phyloP scores from a whole-genome alignment of 2,888 invertebrate species.

The Synergus umbraculus region DNA sequence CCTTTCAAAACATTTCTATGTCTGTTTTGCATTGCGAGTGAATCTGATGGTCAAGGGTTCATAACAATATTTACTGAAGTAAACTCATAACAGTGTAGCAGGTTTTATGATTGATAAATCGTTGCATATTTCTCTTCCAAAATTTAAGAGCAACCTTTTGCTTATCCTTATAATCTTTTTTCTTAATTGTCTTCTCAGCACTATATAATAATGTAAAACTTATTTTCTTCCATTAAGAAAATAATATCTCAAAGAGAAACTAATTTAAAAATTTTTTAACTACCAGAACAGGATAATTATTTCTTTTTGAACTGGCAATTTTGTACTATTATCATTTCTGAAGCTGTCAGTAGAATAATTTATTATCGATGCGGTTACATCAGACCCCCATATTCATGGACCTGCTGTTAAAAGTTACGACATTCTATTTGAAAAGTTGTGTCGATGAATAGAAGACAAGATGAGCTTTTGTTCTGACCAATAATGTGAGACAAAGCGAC shows the following conservation, averaged over 20 bases:
- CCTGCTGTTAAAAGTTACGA: conserved; percentile 37
- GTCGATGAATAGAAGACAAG: conserved; percentile 9
- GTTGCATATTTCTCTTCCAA: too few species aligned
- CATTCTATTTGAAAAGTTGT: conserved; percentile 35
- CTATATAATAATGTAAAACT: not conserved
- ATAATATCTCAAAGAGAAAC: not conserved
- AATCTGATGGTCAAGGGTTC: conserved; percentile 14
- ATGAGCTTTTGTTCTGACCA: conserved; percentile 10
- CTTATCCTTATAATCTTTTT: too few species aligned
- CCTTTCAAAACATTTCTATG: conserved; percentile 17
- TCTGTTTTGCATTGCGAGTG: conserved; percentile 2
- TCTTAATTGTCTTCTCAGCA: too few species aligned
- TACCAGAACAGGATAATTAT: not conserved
- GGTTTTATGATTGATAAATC: too few species aligned
- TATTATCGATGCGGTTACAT: conserved; percentile 36
- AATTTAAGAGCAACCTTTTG: too few species aligned
- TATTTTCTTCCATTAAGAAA: not conserved
- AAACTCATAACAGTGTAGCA: too few species aligned
- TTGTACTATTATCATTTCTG: conserved; percentile 30
- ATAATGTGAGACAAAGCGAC: conserved; percentile 5
- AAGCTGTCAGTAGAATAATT: conserved; percentile 34
- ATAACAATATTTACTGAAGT: not conserved
- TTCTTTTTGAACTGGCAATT: not conserved
- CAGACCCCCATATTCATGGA: conserved; percentile 37
- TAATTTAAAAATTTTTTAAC: not conserved